Evolutionary conservation across 2,113 vertebrate genomes (phyloP), one percentile per base, ranked within the genome.

Genomic region (Leucoraja erinaceus): DNA sequence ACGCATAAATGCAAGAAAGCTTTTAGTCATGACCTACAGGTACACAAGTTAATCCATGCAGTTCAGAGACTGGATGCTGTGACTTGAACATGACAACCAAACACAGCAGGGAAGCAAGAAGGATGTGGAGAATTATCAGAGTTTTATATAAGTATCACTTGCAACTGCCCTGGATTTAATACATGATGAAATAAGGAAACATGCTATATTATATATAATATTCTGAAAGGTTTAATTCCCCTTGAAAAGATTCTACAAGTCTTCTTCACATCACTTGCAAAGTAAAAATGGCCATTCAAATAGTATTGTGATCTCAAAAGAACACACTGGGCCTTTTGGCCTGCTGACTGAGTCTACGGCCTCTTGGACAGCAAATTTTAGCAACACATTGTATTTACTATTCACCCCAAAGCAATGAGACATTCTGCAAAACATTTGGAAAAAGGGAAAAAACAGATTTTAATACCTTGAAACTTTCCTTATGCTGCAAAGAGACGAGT

Each of bases 381-480:
- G 14, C 25, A 63, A n/a, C 59, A 88, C 5, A 88, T 18, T 88
- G 28, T n/a, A 63, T 63, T 88, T 66, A 63, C 59, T 61, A 31
- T 86, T 14, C 63, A 56, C 56, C 9, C 61, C 20, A 31, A 14
- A 88, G 83, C 61, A 31, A 28, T 14, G 83, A 63, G 83, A 16
- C 28, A 88, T n/a, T n/a, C 59, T 88, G 59, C 83, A 88, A 88
- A 88, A 63, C 83, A 88, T 59, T 83, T 83, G 10, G 56, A 83
- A 59, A 4, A 31, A 28, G 83, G 83, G 28, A 88, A 5, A 88
- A 61, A 28, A 31, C 59, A 63, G 63, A 86, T 86, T 86, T n/a
- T 86, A 63, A 88, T 88, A 88, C 83, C 83, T 88, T 88, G 83
- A 88, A 31, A 63, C 83, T 59, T 88, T 88, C 83, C 59, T 88